phyloP scores from a whole-genome alignment of 2,113 vertebrate genomes.

The Rhizomys pruinosus region DNA sequence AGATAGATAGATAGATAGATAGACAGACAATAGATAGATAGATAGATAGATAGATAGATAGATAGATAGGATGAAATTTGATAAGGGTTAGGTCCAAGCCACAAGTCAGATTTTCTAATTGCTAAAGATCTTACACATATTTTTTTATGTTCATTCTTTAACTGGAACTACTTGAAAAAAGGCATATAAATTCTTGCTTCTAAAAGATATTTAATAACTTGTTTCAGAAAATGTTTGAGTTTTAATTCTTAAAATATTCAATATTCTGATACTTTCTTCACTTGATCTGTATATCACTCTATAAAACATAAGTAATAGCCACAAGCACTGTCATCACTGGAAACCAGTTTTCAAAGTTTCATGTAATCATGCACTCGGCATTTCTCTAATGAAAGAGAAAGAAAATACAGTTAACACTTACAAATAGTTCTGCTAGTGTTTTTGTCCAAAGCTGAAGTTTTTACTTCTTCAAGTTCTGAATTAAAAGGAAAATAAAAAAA shows the following conservation, averaged over 20 bases:
- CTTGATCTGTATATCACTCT: background rate
- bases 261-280: background rate
- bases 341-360: background rate
- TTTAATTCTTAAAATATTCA: conserved; percentile 41
- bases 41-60: too few species aligned
- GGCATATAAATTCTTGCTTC: conserved; percentile 45
- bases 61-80: conserved; percentile 37
- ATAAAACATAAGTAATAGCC: conserved; percentile 26
- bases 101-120: conserved; percentile 16
- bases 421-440: conserved; percentile 91
- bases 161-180: conserved; percentile 31
- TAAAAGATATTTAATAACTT: conserved; percentile 26
- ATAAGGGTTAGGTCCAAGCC: background rate
- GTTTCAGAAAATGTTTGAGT: conserved; percentile 27
- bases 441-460: conserved; percentile 88
- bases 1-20: too few species aligned
- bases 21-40: too few species aligned
- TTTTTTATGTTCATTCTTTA: conserved; percentile 40
- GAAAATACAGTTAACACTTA: conserved; percentile 84
- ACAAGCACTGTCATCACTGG: background rate
- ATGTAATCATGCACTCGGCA: background rate
- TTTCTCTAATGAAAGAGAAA: background rate
- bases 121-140: background rate
- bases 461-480: conserved; percentile 90
- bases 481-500: conserved; percentile 68